phyloP scores from a whole-genome alignment of 2,888 invertebrate species.

The Galerucella nymphaeae region DNA sequence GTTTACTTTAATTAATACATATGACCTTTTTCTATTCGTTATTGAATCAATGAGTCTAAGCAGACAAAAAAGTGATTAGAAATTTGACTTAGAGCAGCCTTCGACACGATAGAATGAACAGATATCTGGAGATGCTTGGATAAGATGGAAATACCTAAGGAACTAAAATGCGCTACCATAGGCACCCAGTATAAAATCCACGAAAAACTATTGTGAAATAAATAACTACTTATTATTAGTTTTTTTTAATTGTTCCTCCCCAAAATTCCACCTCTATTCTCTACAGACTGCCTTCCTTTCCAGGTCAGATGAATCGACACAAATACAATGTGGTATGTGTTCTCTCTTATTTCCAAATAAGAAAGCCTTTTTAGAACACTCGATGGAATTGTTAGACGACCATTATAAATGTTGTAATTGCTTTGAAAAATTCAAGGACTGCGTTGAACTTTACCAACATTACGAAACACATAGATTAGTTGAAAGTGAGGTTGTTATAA shows the following conservation, averaged over 20 bases:
- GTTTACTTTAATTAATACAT: background rate
- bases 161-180: no score
- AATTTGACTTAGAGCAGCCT: no score
- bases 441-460: conserved; percentile 59
- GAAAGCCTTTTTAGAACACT: conserved; percentile 58
- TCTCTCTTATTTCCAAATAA: conserved; percentile 56
- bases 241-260: background rate
- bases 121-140: no score
- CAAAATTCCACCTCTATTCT: background rate
- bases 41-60: no score
- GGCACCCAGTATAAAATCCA: no score
- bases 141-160: no score
- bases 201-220: no score
- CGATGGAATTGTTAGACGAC: conserved; percentile 56
- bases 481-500: conserved; percentile 38
- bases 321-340: conserved; percentile 61
- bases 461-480: conserved; percentile 56
- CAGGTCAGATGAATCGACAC: conserved; percentile 43
- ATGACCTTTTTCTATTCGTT: no score
- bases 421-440: conserved; percentile 53
- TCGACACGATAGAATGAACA: no score
- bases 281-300: conserved; percentile 36
- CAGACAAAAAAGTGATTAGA: no score
- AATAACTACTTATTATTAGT: background rate
- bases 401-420: conserved; percentile 61